Evolutionary conservation across 2,797 vertebrate species (phyloP).

Genomic region (Synaphobranchus kaupii): DNA sequence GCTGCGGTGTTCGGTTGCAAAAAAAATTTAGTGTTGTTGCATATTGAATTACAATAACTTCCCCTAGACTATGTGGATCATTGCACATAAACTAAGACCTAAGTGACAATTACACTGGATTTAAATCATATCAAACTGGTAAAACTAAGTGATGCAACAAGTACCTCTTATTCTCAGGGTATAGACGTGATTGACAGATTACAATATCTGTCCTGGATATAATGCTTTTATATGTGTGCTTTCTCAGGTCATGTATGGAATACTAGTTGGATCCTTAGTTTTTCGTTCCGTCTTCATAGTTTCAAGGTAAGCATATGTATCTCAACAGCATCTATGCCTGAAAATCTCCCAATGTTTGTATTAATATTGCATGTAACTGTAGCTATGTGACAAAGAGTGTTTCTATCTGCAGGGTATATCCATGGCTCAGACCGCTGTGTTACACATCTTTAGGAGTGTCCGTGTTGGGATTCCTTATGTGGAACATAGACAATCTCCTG

Average conservation of each 20-base stretch:
- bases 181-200: not conserved
- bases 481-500: slow-evolving; percentile 97
- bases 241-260: slow-evolving; percentile 90
- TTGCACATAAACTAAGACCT: not conserved
- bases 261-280: slow-evolving; percentile 86
- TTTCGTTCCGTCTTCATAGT: slow-evolving; percentile 93
- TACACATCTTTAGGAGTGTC: slow-evolving; percentile 91
- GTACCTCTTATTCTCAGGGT: not conserved
- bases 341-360: not conserved
- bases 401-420: slow-evolving; percentile 84
- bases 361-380: not conserved
- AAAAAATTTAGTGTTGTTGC: too few species aligned
- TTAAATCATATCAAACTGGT: not conserved
- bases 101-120: not conserved
- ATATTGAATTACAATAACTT: too few species aligned
- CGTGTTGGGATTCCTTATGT: slow-evolving; percentile 90
- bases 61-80: not conserved
- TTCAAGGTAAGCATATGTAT: slow-evolving; percentile 82
- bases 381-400: not conserved
- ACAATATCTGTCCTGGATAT: not conserved
- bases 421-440: slow-evolving; percentile 87
- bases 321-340: not conserved
- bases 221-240: slow-evolving; percentile 24
- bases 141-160: not conserved
- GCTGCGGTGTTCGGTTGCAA: too few species aligned